phyloP scores from a whole-genome alignment of 2,888 invertebrate species.

The Cosmia trapezina region DNA sequence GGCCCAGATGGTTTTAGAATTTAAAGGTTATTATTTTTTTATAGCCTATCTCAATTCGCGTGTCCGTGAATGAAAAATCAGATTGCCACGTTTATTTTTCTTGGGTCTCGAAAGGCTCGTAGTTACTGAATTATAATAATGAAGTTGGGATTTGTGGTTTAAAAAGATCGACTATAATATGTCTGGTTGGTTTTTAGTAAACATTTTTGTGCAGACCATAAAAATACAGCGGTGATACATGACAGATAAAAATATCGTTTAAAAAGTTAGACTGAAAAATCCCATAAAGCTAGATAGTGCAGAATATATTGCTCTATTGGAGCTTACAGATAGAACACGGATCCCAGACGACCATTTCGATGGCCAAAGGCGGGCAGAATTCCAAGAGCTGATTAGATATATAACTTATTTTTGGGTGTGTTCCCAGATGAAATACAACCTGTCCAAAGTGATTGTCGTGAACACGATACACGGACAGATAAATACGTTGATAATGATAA shows the following conservation, averaged over 20 bases:
- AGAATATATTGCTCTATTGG: conserved; percentile 50
- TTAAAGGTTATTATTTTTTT: conserved; percentile 53
- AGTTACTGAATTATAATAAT: conserved; percentile 32
- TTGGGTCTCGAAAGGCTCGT: not conserved
- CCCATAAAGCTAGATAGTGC: conserved; percentile 30
- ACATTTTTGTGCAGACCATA: not conserved
- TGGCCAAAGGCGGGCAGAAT: conserved; percentile 68
- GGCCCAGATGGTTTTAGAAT: conserved; percentile 50
- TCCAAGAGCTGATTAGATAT: conserved; percentile 74
- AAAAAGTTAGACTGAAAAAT: conserved; percentile 33
- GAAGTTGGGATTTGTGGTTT: conserved; percentile 10
- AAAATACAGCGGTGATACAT: conserved; percentile 20
- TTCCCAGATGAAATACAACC: conserved; percentile 50
- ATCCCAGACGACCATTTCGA: conserved; percentile 63
- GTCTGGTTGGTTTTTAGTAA: not conserved
- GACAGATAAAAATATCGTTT: conserved; percentile 18
- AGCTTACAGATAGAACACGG: conserved; percentile 46
- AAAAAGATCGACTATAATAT: not conserved
- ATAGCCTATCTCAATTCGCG: conserved; percentile 38
- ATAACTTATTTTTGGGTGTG: conserved; percentile 65
- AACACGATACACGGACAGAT: not conserved
- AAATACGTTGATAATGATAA: not conserved
- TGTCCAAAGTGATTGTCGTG: not conserved
- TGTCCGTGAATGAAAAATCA: conserved; percentile 43
- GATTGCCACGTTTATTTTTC: conserved; percentile 17